These are phyloP conservation scores for Hemithea aestivaria DNA, from an alignment of 2,888 invertebrate species.

Conservation along the genomic window DNA sequence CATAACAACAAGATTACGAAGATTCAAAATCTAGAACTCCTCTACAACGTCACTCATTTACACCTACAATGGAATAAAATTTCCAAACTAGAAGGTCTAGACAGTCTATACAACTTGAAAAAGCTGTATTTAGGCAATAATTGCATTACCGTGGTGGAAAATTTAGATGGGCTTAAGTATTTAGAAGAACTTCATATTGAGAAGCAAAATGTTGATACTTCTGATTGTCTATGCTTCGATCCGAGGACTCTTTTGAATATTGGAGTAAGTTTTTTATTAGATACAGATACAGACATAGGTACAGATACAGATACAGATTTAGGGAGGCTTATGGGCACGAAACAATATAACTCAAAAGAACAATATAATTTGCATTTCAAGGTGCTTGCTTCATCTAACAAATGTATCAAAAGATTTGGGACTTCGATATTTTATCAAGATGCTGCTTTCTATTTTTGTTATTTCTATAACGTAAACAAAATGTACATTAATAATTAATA, in stretches of 20 bases:
- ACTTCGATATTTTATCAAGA: no score
- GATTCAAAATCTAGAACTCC: constrained; percentile 84
- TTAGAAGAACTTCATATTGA: constrained; percentile 84
- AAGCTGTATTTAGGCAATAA: constrained; percentile 88
- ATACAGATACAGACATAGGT: no score
- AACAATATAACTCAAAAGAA: no score
- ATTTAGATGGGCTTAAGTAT: constrained; percentile 78
- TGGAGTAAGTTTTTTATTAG: constrained; percentile 76
- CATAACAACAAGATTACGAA: constrained; percentile 89
- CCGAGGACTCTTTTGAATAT: constrained; percentile 79
- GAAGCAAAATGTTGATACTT: constrained; percentile 77
- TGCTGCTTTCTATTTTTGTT: no score
- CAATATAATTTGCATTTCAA: no score
- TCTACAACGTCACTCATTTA: constrained; percentile 83
- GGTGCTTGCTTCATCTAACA: no score
- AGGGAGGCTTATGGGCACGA: no score
- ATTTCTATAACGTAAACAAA: no score
- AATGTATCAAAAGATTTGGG: no score
- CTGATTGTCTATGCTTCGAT: constrained; percentile 83
- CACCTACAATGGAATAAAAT: constrained; percentile 90
- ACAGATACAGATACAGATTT: no score
- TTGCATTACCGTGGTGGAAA: constrained; percentile 83
- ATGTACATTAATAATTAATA: no score
- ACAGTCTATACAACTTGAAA: constrained; percentile 81
- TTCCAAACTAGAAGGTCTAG: constrained; percentile 82